Conservation (phyloP, 2,888 invertebrate genomes). For the Polia nebulosa region DNA sequence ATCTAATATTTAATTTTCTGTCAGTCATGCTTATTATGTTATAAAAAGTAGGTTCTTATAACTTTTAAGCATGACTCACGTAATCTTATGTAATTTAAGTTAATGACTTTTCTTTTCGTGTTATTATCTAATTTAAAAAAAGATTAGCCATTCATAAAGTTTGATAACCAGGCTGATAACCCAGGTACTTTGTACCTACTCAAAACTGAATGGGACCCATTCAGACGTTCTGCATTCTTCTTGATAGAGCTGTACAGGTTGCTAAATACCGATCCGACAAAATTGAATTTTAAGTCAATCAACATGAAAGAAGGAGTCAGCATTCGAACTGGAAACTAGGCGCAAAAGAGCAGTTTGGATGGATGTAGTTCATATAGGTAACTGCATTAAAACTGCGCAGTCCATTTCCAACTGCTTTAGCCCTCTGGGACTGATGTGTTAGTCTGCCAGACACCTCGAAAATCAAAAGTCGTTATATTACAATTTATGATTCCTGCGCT, state of each 20-base stretch:
- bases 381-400: background rate
- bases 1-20: conserved; percentile 33
- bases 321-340: background rate
- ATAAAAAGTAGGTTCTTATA: background rate
- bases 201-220: background rate
- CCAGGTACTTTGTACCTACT: background rate
- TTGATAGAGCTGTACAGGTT: background rate
- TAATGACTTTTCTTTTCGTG: background rate
- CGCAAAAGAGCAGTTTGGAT: conserved; percentile 1
- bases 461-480: too few species aligned
- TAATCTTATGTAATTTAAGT: conserved; percentile 14
- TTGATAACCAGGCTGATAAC: background rate
- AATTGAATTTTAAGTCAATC: background rate
- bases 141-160: background rate
- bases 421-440: background rate
- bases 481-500: too few species aligned
- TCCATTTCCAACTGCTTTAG: background rate
- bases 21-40: too few species aligned
- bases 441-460: too few species aligned
- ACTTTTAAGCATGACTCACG: conserved; percentile 23
- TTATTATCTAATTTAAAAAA: too few species aligned
- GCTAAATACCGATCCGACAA: background rate
- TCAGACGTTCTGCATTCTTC: background rate
- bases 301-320: background rate
- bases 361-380: background rate